These are phyloP conservation scores for Mastacembelus armatus DNA, from an alignment of 2,797 vertebrate genomes.

Conservation along the genomic window DNA sequence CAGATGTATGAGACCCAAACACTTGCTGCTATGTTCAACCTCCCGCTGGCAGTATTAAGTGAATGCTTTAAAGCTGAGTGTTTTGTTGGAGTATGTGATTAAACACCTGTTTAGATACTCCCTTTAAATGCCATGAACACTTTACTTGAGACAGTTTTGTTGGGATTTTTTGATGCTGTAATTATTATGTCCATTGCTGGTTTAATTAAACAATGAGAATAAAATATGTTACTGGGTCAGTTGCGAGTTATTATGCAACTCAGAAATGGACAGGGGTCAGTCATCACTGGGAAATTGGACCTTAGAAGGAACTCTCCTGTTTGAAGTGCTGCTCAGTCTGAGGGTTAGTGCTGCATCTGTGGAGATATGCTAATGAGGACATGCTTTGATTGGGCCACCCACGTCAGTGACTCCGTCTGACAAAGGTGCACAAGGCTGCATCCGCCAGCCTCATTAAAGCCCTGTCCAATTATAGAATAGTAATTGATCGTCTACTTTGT, in stretches of 20 bases:
- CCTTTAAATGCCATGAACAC: neutral
- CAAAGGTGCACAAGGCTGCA: constrained; percentile 81
- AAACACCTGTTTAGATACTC: constrained; percentile 26
- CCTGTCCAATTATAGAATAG: constrained; percentile 83
- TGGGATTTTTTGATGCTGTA: neutral
- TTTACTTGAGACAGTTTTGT: neutral
- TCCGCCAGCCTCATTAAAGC: constrained; percentile 83
- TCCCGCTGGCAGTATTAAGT: constrained; percentile 9
- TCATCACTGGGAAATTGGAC: constrained; percentile 44
- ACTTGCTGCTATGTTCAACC: constrained; percentile 9
- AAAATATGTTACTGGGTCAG: constrained; percentile 47
- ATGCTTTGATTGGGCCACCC: constrained; percentile 77
- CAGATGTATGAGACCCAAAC: constrained; percentile 20
- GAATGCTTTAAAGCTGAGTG: neutral
- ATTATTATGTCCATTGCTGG: neutral
- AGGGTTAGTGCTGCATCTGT: constrained; percentile 60
- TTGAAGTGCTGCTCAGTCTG: constrained; percentile 60
- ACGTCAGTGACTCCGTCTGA: constrained; percentile 74
- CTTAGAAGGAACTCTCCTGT: constrained; percentile 47
- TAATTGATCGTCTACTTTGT: constrained; percentile 83
- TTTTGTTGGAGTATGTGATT: neutral
- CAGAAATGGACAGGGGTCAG: constrained; percentile 40
- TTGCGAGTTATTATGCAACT: constrained; percentile 32
- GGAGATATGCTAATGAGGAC: constrained; percentile 73
- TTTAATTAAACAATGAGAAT: constrained; percentile 20